Evolutionary conservation across 1,140 invertebrate genomes (phyloP).

Genomic region (Helicoverpa zea): DNA sequence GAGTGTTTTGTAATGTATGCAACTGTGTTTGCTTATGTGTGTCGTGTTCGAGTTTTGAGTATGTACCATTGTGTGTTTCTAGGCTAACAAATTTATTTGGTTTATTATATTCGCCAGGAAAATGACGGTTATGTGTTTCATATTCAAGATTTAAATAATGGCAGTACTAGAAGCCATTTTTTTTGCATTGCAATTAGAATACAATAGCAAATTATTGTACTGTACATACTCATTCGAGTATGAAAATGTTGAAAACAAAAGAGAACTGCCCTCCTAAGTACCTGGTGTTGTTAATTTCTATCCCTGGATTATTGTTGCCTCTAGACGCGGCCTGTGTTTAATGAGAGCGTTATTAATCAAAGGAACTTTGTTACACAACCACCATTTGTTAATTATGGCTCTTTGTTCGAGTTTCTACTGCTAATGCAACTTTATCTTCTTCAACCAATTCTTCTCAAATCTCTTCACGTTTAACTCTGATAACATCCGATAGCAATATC

Average conservation of each 20-base stretch:
- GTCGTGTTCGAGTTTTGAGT: constrained; percentile 29
- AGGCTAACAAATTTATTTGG: no score
- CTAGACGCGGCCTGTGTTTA: background rate
- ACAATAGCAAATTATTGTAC: no score
- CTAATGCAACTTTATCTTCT: background rate
- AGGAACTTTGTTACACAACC: background rate
- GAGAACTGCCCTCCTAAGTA: background rate
- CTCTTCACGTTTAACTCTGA: background rate
- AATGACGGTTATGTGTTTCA: no score
- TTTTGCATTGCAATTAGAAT: no score
- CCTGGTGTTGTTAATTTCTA: background rate
- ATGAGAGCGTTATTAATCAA: background rate
- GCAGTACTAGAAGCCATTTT: no score
- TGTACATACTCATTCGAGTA: no score
- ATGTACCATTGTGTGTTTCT: background rate
- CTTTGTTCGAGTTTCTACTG: background rate
- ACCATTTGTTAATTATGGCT: background rate
- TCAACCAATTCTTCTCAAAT: background rate
- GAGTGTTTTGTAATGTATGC: constrained; percentile 13
- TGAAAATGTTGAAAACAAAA: no score
- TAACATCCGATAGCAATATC: constrained; percentile 4
- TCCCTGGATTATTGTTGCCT: background rate
- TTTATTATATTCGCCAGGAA: no score
- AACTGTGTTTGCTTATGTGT: constrained; percentile 6
- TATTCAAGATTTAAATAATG: no score